Base-by-base conservation (phyloP, 2,113 vertebrate genomes). In the Climacteris rufus region DNA sequence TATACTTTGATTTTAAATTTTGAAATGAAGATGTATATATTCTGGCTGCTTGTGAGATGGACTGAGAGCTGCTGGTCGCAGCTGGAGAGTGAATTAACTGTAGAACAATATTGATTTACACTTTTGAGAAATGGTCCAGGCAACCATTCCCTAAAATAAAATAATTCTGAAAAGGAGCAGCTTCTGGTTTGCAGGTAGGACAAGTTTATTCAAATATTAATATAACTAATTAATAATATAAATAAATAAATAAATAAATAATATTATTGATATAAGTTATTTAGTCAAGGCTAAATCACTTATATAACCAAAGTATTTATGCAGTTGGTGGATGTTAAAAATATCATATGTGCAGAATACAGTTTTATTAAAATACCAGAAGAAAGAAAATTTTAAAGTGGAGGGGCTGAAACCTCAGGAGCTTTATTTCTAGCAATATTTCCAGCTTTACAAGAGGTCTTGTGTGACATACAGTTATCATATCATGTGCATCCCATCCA, bases 41-140 rank as follows among this genome's bases (percentile, higher is more conserved):
- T 92, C 83, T 95, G 90, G 44, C 95, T 96, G 20, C 83, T 76
- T n/a, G 68, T 96, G 89, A 91, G 97, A 93, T 21, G 31, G n/a
- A 45, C 68, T 88, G 66, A 56, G 35, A 78, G 68, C 11, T 83
- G 76, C 37, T 75, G 35, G 61, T 59, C 52, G 77, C 92, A 95
- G 87, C 95, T 97, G 95, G 66, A 45, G 83, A 97, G 64, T 77
- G 64, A 86, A 95, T 94, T 74, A 91, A 44, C 19, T 80, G 22
- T 37, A 70, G 50, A 80, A 77, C 12, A 66, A 80, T 66, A 39
- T 91, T 8, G 30, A 53, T 68, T 54, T 22, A 15, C 77, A 49
- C 30, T 76, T 87, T 89, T 76, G 40, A 85, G 45, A 93, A 89
- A 87, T 31, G 15, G 10, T 60, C 22, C 59, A 88, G 59, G 44